Evolutionary conservation across 2,888 invertebrate species (phyloP).

Genomic region (Agrypnus murinus): DNA sequence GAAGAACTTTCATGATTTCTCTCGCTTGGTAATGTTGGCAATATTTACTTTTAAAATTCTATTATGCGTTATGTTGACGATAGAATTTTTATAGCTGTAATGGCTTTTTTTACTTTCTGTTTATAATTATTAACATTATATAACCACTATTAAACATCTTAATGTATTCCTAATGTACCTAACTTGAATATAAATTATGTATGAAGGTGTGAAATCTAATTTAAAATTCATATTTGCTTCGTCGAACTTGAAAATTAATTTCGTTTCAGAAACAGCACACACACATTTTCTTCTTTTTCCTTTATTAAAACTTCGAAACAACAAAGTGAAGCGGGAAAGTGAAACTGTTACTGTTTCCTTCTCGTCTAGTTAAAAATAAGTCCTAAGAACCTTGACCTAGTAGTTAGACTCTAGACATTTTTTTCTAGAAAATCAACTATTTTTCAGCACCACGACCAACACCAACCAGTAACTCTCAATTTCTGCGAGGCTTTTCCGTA

Average conservation of each 20-base stretch:
- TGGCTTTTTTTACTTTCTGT: not conserved
- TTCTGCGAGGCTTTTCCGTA: slow-evolving; percentile 26
- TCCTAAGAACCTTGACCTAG: not conserved
- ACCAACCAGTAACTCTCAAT: slow-evolving; percentile 35
- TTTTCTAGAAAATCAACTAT: slow-evolving; percentile 26
- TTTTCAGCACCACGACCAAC: slow-evolving; percentile 30
- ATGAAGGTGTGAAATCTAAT: not conserved
- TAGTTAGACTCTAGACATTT: slow-evolving; percentile 20
- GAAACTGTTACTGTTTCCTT: too few relatives aligned
- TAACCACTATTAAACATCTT: not conserved
- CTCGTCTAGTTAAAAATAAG: too few relatives aligned
- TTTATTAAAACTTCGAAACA: too few relatives aligned
- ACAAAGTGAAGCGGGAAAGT: too few relatives aligned
- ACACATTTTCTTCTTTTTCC: too few relatives aligned
- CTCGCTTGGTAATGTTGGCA: not conserved
- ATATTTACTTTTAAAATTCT: not conserved
- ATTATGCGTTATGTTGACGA: not conserved
- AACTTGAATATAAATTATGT: not conserved
- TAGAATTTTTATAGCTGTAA: not conserved
- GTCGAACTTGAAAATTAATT: not conserved
- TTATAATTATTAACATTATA: slow-evolving; percentile 3
- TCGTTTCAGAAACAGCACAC: too few relatives aligned
- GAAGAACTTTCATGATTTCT: not conserved
- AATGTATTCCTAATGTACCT: slow-evolving; percentile 12
- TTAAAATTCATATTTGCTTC: slow-evolving; percentile 15